Conservation (phyloP, 2,888 invertebrate species). For the Phymatocera aterrima region DNA sequence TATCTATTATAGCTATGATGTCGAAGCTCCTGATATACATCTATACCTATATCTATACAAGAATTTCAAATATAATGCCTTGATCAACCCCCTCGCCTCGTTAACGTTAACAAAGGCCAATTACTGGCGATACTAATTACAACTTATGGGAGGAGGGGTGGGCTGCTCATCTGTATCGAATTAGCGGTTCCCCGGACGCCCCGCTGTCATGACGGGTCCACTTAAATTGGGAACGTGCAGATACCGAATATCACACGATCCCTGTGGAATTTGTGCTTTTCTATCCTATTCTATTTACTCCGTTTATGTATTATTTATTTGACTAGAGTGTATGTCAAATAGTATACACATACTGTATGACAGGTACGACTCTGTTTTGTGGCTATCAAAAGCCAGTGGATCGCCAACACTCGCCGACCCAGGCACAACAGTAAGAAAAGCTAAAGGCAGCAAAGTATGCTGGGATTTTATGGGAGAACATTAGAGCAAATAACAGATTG, state of each 20-base stretch:
- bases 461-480: conserved; percentile 27
- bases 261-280: no score
- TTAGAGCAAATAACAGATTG: conserved; percentile 17
- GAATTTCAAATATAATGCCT: conserved; percentile 6
- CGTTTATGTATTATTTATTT: no score
- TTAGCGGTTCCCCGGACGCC: background rate
- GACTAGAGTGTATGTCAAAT: no score
- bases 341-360: no score
- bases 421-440: no score
- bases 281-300: no score
- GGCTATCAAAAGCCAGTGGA: no score
- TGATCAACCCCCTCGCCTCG: background rate
- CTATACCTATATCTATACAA: background rate
- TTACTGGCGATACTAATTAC: conserved; percentile 23
- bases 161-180: background rate
- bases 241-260: no score
- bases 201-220: background rate
- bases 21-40: no score
- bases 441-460: background rate
- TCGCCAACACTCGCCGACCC: no score
- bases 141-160: background rate
- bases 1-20: no score
- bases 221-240: conserved; percentile 2
- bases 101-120: conserved; percentile 17
- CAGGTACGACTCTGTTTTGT: no score